A percentile compares a stretch with the other conserved stretches of the same genome.
Evolutionary conservation across 2,888 invertebrate species (phyloP).

Genomic region (Sinohyriopsis cumingii): DNA sequence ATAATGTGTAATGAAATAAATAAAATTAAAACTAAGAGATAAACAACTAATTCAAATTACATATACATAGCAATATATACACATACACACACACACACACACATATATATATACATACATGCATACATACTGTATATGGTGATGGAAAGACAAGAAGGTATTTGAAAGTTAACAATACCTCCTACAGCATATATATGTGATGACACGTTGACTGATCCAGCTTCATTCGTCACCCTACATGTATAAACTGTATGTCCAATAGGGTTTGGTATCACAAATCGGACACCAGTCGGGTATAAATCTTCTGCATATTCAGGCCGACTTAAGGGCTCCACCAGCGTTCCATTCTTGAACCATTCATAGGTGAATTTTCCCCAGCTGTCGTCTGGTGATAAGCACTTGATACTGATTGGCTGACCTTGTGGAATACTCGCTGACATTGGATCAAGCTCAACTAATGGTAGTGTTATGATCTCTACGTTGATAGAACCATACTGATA

Average conservation of each 20-base stretch:
- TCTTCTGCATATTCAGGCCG: conserved; percentile 51
- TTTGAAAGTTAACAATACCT: conserved; percentile 26
- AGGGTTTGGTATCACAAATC: conserved; percentile 42
- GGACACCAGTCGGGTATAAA: conserved; percentile 58
- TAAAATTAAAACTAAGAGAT: too few relatives aligned
- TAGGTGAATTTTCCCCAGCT: conserved; percentile 50
- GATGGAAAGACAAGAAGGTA: too few relatives aligned
- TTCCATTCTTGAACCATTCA: conserved; percentile 47
- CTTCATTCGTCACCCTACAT: conserved; percentile 56
- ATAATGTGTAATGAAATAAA: too few relatives aligned
- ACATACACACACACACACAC: too few relatives aligned
- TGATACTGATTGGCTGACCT: conserved; percentile 40
- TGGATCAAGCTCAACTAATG: conserved; percentile 57
- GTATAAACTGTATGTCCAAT: conserved; percentile 49
- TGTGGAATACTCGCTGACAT: conserved; percentile 44
- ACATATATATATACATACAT: too few relatives aligned
- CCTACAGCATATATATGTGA: conserved; percentile 46
- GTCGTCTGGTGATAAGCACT: conserved; percentile 59
- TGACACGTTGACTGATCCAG: conserved; percentile 48
- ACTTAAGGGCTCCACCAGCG: conserved; percentile 24
- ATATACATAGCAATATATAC: too few relatives aligned
- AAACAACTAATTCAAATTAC: too few relatives aligned
- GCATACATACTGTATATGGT: too few relatives aligned
- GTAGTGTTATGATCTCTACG: conserved; percentile 55
- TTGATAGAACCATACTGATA: conserved; percentile 37